A percentile compares a stretch with the other conserved stretches of the same genome.
phyloP scores from a whole-genome alignment of 2,113 vertebrate species.

The Zootoca vivipara region DNA sequence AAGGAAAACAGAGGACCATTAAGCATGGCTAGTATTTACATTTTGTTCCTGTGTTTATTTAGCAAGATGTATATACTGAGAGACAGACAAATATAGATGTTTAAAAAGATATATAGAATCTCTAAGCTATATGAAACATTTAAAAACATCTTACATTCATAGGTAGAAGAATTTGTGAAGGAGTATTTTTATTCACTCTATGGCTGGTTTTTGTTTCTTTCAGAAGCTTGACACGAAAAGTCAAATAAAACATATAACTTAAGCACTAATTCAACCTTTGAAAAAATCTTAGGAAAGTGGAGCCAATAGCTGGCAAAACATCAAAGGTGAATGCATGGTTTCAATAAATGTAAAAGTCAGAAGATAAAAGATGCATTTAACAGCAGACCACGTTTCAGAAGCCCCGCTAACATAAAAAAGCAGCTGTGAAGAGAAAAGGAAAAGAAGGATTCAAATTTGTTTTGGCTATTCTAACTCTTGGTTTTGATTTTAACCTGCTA shows the following conservation, averaged over 20 bases:
- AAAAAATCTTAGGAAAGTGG: not conserved
- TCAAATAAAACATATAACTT: constrained; percentile 5
- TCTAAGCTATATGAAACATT: not conserved
- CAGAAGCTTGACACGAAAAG: not conserved
- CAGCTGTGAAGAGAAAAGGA: not conserved
- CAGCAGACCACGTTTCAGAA: not conserved
- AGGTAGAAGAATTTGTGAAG: not conserved
- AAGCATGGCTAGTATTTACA: not conserved
- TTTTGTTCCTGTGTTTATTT: no score
- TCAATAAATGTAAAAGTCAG: not conserved
- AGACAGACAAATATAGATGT: no score
- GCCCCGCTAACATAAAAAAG: not conserved
- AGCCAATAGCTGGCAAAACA: not conserved
- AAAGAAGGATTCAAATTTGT: not conserved
- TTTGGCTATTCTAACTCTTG: constrained; percentile 2
- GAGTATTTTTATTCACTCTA: not conserved
- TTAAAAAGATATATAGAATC: no score
- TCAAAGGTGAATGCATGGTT: not conserved
- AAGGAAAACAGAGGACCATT: not conserved
- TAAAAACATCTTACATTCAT: not conserved
- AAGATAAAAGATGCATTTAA: not conserved
- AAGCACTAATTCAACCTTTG: not conserved
- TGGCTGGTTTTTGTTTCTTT: not conserved
- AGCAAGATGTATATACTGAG: no score
- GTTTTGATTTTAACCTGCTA: not conserved